Percentiles rank a stretch among this genome's conserved stretches.
Evolutionary conservation across 1,140 invertebrate species (phyloP).

Genomic region (Drosophila sp.): DNA sequence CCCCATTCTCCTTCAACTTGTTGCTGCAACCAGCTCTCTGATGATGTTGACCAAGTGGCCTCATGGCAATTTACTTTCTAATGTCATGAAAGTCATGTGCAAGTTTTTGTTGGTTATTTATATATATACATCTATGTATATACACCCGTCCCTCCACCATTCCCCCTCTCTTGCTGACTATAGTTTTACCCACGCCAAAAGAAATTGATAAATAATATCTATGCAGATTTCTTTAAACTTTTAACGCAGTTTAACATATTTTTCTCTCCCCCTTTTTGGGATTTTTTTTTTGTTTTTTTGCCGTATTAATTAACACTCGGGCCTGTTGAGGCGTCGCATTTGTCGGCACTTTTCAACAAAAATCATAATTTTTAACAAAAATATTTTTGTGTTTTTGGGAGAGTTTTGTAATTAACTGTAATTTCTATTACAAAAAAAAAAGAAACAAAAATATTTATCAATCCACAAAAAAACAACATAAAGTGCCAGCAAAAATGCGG

Average conservation of each 20-base stretch:
- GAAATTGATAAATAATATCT: constrained; percentile 70
- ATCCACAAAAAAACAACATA: constrained; percentile 37
- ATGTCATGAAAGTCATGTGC: constrained; percentile 79
- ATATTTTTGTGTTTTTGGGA: constrained; percentile 42
- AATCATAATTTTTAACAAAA: constrained; percentile 42
- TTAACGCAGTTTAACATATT: constrained; percentile 23
- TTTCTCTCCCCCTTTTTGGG: background rate
- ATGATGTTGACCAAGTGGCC: constrained; percentile 75
- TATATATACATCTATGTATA: constrained; percentile 13
- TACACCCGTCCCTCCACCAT: background rate
- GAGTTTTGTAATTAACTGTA: constrained; percentile 42
- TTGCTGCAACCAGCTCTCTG: constrained; percentile 44
- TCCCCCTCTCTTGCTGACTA: constrained; percentile 10
- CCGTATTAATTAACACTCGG: constrained; percentile 41
- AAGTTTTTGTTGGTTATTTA: constrained; percentile 55
- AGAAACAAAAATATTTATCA: constrained; percentile 42
- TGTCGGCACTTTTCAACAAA: constrained; percentile 40
- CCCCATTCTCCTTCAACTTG: constrained; percentile 33
- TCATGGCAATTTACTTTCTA: constrained; percentile 81
- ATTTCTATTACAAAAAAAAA: constrained; percentile 59
- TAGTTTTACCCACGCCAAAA: constrained; percentile 49
- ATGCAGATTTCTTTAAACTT: constrained; percentile 53
- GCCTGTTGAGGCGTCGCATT: constrained; percentile 51
- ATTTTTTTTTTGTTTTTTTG: background rate
- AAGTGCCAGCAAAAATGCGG: constrained; percentile 32